Conservation (phyloP, 30 jellyfish, hydroid and myxozoan genomes). For the Haliclystus octoradiatus region DNA sequence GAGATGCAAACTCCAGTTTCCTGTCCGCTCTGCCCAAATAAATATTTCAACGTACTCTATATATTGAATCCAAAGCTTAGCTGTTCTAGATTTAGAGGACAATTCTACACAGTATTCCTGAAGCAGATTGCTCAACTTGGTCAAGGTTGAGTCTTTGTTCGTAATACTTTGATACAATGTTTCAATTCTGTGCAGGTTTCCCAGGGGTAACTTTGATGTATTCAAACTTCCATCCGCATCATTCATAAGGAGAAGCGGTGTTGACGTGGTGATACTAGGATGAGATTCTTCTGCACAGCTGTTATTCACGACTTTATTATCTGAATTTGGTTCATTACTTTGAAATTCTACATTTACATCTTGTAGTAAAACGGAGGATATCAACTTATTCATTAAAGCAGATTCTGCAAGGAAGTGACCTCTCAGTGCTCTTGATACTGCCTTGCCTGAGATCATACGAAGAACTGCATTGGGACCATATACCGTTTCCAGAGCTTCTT, state of each 20-base stretch:
- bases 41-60: conserved; percentile 24
- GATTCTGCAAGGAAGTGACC: conserved; percentile 48
- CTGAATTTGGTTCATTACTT: too few species aligned
- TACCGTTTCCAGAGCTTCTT: conserved; percentile 37
- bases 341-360: background rate
- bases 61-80: conserved; percentile 41
- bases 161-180: too few species aligned
- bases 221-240: too few species aligned
- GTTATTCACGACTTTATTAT: too few species aligned
- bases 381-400: conserved; percentile 19
- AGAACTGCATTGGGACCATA: conserved; percentile 27
- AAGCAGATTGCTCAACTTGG: too few species aligned
- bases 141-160: too few species aligned
- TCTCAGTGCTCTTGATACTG: conserved; percentile 39
- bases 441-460: conserved; percentile 48
- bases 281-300: too few species aligned
- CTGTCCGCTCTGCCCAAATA: conserved; percentile 54
- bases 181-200: too few species aligned
- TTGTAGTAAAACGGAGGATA: background rate
- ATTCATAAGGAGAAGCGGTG: too few species aligned
- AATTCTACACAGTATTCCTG: too few species aligned
- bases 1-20: conserved; percentile 50
- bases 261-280: too few species aligned
- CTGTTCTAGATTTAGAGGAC: conserved; percentile 43
- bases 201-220: too few species aligned